Evolutionary conservation across 1,140 invertebrate species (phyloP), one percentile per base, ranked within the genome.

Genomic region (Lutraria rhynchaena): DNA sequence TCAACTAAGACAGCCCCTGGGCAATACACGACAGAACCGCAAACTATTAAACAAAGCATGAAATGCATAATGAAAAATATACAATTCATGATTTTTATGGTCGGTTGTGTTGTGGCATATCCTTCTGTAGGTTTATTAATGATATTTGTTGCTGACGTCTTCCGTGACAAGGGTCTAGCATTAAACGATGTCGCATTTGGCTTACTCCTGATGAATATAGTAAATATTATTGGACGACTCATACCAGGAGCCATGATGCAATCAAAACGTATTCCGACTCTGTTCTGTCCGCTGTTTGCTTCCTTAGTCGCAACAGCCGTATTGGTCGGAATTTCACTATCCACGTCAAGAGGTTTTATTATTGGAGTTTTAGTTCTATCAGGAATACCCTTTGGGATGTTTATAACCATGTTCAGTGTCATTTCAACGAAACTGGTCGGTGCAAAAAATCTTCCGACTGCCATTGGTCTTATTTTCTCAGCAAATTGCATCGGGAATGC

Each of bases 221-320:
- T 44, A 11, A 35, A 37, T 46, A 44, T 65, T 1, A 24, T 9
- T 24, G 61, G 61, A 24, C 61, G 61, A 2, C 44, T 65, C 24
- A 22, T 65, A 41, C 61, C 61, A 22, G 61, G 61, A 7, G 1
- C 44, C n/a, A 22, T 65, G n/a, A n/a, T 41, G 35, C 35, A 65
- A 44, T 37, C n/a, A 2, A 65, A 24, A 24, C 13, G 44, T 19
- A 65, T 44, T 19, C 35, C 2, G 7, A 5, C 41, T 3, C 5
- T 65, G 22, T 7, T 65, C 3, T 33, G 24, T 41, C 61, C 61
- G 24, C 5, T 22, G 5, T 41, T 65, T 3, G 35, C 61, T 17
- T 41, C 33, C 22, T 22, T 65, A 24, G 27, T 65, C 24, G 24
- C 61, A 65, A 37, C 61, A 13, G 5, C 22, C 1, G 41, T 4